phyloP scores from a whole-genome alignment of 2,888 invertebrate species.

The Nasonovia ribisnigri region DNA sequence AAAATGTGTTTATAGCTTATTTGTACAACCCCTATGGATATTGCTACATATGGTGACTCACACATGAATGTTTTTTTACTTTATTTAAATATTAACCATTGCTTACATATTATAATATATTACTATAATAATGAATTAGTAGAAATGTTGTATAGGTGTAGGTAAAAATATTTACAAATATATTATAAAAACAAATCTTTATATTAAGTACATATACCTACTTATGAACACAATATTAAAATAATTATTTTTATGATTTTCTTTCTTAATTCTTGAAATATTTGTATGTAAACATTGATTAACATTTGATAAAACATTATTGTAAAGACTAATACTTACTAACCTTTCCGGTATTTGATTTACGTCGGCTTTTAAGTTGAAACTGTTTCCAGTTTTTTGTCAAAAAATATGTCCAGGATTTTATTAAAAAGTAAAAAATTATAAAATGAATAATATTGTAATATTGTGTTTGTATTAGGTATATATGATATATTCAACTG shows the following conservation, averaged over 20 bases:
- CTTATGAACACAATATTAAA: not conserved
- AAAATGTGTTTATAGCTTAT: not conserved
- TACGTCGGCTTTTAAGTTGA: not conserved
- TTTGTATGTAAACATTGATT: not conserved
- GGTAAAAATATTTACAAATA: not conserved
- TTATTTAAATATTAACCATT: not conserved
- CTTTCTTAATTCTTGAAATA: not conserved
- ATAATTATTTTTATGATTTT: not conserved
- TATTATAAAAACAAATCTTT: not conserved
- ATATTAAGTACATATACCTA: not conserved
- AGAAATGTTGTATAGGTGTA: not conserved
- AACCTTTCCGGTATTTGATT: not conserved
- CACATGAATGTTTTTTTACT: not conserved
- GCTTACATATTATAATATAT: not conserved
- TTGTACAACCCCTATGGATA: not conserved
- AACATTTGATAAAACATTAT: too few species aligned
- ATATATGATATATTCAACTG: not conserved
- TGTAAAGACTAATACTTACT: not conserved
- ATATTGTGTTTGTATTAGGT: too few species aligned
- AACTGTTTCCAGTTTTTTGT: not conserved
- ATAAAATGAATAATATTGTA: too few species aligned
- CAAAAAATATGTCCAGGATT: too few species aligned
- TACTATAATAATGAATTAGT: not conserved
- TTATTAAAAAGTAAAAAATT: too few species aligned
- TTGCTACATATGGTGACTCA: not conserved